Conservation (phyloP, 2,888 invertebrate genomes). For the Sepioteuthis lessoniana region DNA sequence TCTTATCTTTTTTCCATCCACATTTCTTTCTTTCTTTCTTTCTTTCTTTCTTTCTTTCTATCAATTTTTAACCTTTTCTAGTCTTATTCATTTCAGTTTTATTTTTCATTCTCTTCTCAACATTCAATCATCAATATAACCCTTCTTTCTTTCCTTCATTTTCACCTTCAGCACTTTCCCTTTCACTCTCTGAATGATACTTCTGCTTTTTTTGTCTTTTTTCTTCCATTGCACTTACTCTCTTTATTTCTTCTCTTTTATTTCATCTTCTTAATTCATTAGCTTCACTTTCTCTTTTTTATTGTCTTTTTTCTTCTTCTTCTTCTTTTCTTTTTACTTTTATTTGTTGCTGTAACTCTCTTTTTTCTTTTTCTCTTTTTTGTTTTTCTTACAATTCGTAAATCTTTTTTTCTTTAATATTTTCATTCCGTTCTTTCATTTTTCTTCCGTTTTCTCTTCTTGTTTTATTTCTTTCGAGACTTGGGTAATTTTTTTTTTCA, state of each 20-base stretch:
- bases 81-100: neutral
- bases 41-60: too few relatives aligned
- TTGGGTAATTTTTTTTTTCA: too few relatives aligned
- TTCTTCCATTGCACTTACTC: neutral
- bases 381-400: neutral
- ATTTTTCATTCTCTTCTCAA: neutral
- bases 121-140: too few relatives aligned
- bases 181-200: too few relatives aligned
- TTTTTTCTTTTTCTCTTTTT: neutral
- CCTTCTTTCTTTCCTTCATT: too few relatives aligned
- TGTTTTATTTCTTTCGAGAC: neutral
- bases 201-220: neutral
- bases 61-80: neutral
- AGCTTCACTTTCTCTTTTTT: neutral
- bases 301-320: neutral
- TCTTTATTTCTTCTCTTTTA: neutral
- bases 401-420: neutral
- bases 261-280: neutral
- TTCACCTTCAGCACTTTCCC: too few relatives aligned
- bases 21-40: too few relatives aligned
- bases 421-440: neutral
- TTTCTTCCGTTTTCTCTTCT: neutral
- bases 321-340: neutral
- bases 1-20: too few relatives aligned
- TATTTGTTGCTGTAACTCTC: accelerated